Base-by-base conservation (phyloP, 2,888 invertebrate genomes). In the Eretmocerus hayati region DNA sequence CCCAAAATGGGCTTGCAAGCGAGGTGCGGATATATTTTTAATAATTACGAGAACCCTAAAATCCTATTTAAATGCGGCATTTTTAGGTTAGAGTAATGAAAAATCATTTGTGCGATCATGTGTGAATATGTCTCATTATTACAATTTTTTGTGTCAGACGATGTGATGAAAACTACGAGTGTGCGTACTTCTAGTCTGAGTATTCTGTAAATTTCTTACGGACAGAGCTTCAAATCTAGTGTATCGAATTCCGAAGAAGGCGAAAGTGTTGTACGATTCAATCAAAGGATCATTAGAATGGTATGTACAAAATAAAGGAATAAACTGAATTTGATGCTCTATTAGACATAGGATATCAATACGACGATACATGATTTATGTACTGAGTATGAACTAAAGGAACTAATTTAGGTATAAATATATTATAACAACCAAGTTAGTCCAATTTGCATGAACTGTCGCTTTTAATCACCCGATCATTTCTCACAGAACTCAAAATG, bases 381-480 rank as follows among this genome's bases (percentile, higher is more conserved):
- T 9, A n/a, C 42, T 31, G 37, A 52, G 54, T 58, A 55, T 55
- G 52, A 53, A 66, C 57, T 62, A 62, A 64, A 61, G 62, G 59
- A 66, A 56, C 59, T 58, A 60, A 53, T 52, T 56, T 41, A 57
- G 57, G 59, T 56, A 57, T 58, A 58, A 59, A 59, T 56, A 56
- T 56, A 54, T 53, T 56, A 56, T 56, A 56, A 47, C 44, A 53
- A 62, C 58, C 62, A 66, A 65, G 64, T 59, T 68, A 69, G 67
- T 68, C 66, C 63, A 65, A 66, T 67, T 67, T 66, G 64, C 68
- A 66, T 67, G 64, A 68, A 69, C 61, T 59, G 64, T 67, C 68
- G 69, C 69, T 70, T 69, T 62, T 61, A 65, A 67, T 67, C 66
- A 64, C 67, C 67, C 66, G 65, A 63, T 67, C 67, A 69, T 70